These are phyloP conservation scores for Diorhabda carinulata DNA, from an alignment of 1,140 invertebrate species.

Conservation along the genomic window DNA sequence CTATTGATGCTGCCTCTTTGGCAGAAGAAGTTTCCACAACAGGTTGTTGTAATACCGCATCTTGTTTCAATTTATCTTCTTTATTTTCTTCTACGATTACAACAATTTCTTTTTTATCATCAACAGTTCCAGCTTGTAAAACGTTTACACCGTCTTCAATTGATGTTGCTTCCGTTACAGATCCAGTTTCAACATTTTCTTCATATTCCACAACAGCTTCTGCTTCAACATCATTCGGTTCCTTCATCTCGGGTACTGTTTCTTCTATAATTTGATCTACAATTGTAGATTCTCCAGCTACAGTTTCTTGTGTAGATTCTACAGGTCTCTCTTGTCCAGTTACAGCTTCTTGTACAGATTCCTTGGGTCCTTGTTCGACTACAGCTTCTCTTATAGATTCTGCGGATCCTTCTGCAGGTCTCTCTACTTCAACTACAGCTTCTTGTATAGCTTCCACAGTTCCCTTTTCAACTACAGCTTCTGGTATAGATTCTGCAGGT, in stretches of 20 bases:
- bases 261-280: neutral
- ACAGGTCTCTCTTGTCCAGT: too few species aligned
- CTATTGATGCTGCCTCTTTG: too few species aligned
- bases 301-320: neutral
- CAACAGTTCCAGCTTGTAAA: too few species aligned
- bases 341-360: neutral
- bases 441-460: neutral
- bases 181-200: neutral
- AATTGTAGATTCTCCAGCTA: neutral
- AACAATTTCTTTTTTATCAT: too few species aligned
- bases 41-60: too few species aligned
- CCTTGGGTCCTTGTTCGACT: neutral
- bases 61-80: too few species aligned
- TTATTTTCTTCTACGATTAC: too few species aligned
- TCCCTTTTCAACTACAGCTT: neutral
- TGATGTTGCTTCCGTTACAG: neutral
- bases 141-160: too few species aligned
- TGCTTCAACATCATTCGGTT: neutral
- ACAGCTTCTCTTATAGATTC: neutral
- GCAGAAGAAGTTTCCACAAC: too few species aligned
- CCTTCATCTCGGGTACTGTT: neutral
- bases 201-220: neutral
- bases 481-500: neutral
- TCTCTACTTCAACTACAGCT: neutral
- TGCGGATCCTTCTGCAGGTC: too few species aligned